phyloP scores from a whole-genome alignment of 2,113 vertebrate species.

The Cebus imitator region DNA sequence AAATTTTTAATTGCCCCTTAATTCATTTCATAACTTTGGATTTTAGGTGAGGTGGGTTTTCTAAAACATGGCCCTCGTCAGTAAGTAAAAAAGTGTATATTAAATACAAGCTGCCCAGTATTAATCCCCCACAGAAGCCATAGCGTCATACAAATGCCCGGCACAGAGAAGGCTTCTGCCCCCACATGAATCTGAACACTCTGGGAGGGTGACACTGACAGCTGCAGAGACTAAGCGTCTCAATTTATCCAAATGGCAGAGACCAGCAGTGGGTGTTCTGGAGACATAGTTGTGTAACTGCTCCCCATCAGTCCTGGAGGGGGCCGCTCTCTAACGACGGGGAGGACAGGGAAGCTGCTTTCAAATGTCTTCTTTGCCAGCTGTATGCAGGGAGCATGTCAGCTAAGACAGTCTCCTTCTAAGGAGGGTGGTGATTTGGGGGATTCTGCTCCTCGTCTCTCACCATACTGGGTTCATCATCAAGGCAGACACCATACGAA shows the following conservation, averaged over 20 bases:
- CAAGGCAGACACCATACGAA: not conserved
- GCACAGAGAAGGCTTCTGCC: slow-evolving; percentile 41
- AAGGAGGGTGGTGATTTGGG: not conserved
- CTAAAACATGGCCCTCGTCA: not conserved
- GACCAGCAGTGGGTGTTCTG: not conserved
- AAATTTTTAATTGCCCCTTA: not conserved
- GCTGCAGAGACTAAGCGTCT: slow-evolving; percentile 56
- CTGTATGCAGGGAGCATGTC: not conserved
- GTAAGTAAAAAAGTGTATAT: slow-evolving; percentile 29
- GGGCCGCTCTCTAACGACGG: not conserved
- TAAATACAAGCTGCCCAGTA: slow-evolving; percentile 45
- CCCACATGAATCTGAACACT: not conserved
- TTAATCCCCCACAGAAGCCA: slow-evolving; percentile 34
- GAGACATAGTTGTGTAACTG: not conserved
- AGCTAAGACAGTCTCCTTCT: not conserved
- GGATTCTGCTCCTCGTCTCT: not conserved
- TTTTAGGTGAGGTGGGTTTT: slow-evolving; percentile 9
- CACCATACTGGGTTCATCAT: not conserved
- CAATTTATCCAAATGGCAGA: slow-evolving; percentile 45
- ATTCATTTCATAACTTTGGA: slow-evolving; percentile 26
- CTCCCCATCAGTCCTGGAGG: not conserved
- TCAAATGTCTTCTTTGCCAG: not conserved
- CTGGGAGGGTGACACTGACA: slow-evolving; percentile 28
- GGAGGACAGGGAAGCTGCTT: not conserved
- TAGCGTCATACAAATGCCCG: not conserved